Evolutionary conservation across 2,888 invertebrate genomes (phyloP), one percentile per base, ranked within the genome.

Genomic region (Acrobasis suavella): DNA sequence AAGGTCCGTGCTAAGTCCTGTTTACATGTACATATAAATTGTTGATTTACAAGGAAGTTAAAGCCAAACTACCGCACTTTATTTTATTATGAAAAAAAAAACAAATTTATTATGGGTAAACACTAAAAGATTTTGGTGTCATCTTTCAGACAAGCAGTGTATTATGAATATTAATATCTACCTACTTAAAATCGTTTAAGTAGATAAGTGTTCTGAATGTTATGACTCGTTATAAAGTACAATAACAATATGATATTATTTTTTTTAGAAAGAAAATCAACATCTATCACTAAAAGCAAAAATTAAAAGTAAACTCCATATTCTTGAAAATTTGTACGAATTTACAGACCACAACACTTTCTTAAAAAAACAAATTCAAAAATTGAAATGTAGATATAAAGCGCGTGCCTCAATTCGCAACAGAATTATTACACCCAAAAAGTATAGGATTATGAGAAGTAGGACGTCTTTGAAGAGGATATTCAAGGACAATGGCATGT

Each of bases 231-330:
- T 22, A 22, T 22, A 22, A 22, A 22, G 22, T 14, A 2, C n/a
- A 46, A 46, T 22, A 22, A 51, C 1, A 10, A 17, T 50, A 14
- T n/a, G 32, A 39, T 38, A 1, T 46, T 46, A 38, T 55, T 15
- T n/a, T 55, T 55, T 52, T 55, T 55, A 55, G 54, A n/a, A 38
- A 54, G 15, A 32, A 54, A 38, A 37, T 55, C 54, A 55, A 55
- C 9, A 55, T 15, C n/a, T 55, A 1, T 1, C 14, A 55, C 10
- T 38, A 9, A 15, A 55, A 15, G 54, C 54, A 15, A 55, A 55
- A 55, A 38, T 38, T 10, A 38, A 38, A 55, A 9, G 15, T 10
- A 55, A 37, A 9, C 54, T 55, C 10, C 6, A 1, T 1, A 2
- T 46, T 2, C 14, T 46, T 14, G 12, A 9, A 46, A 46, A n/a